phyloP scores from a whole-genome alignment of 2,797 vertebrate genomes.

The Graptemys geographica region DNA sequence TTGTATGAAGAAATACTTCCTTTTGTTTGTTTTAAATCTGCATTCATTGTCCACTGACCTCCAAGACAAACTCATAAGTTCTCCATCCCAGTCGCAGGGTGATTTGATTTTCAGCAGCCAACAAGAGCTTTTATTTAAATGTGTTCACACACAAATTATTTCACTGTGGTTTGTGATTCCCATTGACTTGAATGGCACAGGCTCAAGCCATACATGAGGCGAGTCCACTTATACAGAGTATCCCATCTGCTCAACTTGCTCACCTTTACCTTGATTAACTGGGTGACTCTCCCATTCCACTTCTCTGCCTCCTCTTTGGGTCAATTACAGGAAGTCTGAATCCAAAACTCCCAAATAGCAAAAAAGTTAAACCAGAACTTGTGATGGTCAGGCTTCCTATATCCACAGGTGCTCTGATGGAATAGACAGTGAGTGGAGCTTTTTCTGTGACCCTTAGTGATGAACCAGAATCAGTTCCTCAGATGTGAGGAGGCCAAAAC shows the following conservation, averaged over 20 bases:
- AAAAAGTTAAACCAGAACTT: background rate
- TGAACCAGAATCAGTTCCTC: background rate
- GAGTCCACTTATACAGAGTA: rapidly evolving
- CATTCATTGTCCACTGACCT: background rate
- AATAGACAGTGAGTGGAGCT: background rate
- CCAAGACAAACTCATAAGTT: rapidly evolving
- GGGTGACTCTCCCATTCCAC: background rate
- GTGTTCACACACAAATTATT: background rate
- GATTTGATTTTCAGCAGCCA: background rate
- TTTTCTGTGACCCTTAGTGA: constrained; percentile 1
- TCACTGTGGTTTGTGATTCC: background rate
- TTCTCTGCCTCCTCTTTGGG: background rate
- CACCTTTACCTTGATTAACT: background rate
- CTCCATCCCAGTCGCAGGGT: background rate
- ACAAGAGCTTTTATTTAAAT: background rate
- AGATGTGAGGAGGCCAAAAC: background rate
- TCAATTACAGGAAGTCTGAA: background rate
- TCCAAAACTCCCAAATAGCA: background rate
- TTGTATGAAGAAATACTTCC: too few species aligned
- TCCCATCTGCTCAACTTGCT: background rate
- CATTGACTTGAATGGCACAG: background rate
- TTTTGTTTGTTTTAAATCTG: too few species aligned
- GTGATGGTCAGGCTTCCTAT: background rate
- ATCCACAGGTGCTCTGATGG: background rate
- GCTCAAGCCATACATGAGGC: background rate